Evolutionary conservation across 2,113 vertebrate species (phyloP).

Genomic region (Laterallus jamaicensis): DNA sequence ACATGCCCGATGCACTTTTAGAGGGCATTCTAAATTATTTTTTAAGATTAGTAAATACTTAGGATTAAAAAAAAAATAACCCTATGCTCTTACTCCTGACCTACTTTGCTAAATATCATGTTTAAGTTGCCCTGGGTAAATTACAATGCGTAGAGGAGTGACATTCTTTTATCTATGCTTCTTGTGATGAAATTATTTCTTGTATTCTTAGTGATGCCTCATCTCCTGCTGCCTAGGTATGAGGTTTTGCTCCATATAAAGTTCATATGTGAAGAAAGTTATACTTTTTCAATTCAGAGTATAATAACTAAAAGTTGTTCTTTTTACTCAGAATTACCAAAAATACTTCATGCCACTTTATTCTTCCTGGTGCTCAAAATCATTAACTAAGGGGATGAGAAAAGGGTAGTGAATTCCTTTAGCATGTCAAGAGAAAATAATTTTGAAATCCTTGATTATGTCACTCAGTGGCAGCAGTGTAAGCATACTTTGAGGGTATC

Average conservation of each 20-base stretch:
- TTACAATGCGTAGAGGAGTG: neutral
- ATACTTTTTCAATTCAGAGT: neutral
- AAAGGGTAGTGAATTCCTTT: neutral
- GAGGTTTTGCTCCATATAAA: neutral
- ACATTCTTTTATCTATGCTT: neutral
- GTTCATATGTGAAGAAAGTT: neutral
- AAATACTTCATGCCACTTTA: neutral
- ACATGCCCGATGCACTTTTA: neutral
- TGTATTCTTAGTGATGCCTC: neutral
- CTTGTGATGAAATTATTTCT: neutral
- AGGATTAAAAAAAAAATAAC: neutral
- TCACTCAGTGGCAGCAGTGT: neutral
- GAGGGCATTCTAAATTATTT: neutral
- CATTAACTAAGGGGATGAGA: neutral
- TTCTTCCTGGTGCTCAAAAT: neutral
- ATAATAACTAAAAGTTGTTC: neutral
- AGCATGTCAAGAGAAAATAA: neutral
- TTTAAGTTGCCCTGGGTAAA: neutral
- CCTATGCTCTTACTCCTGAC: neutral
- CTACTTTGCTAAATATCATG: neutral
- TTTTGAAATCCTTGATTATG: neutral
- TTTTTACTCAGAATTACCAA: neutral
- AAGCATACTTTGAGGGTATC: neutral
- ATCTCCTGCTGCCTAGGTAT: neutral
- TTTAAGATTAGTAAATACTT: neutral